Evolutionary conservation across 2,113 vertebrate genomes (phyloP).

Genomic region (Halichoerus grypus): DNA sequence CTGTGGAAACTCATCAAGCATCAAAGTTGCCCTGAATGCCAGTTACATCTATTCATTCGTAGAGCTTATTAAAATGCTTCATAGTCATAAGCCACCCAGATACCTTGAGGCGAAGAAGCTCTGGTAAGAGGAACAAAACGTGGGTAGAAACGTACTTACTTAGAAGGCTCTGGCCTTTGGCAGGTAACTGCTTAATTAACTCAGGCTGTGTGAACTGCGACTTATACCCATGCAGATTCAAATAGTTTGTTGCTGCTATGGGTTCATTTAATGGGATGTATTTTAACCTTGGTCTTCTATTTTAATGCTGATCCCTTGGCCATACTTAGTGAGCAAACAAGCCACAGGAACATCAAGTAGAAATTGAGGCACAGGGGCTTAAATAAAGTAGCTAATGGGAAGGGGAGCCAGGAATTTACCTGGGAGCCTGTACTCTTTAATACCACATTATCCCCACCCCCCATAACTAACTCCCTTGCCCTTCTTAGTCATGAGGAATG

Average conservation of each 20-base stretch:
- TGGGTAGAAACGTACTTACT: conserved; percentile 1
- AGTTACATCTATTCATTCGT: conserved; percentile 74
- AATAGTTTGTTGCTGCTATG: conserved; percentile 50
- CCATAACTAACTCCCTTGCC: too few relatives aligned
- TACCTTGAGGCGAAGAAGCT: conserved; percentile 65
- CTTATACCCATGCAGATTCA: not conserved
- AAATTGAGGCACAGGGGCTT: not conserved
- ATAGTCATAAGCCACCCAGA: conserved; percentile 76
- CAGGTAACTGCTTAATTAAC: conserved; percentile 67
- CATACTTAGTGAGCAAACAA: not conserved
- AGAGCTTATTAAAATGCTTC: conserved; percentile 89
- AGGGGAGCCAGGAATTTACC: not conserved
- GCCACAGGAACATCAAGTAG: not conserved
- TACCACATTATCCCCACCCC: fast-evolving
- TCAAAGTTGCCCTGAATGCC: conserved; percentile 78
- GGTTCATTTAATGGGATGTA: not conserved
- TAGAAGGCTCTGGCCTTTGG: conserved; percentile 50
- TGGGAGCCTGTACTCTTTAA: not conserved
- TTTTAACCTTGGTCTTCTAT: not conserved
- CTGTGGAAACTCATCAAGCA: conserved; percentile 81
- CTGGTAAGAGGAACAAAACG: conserved; percentile 56
- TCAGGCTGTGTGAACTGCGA: not conserved
- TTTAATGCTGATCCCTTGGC: not conserved
- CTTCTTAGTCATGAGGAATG: not conserved
- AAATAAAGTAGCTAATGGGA: not conserved